Evolutionary conservation across 2,797 vertebrate species (phyloP).

Genomic region (Astyanax mexicanus): DNA sequence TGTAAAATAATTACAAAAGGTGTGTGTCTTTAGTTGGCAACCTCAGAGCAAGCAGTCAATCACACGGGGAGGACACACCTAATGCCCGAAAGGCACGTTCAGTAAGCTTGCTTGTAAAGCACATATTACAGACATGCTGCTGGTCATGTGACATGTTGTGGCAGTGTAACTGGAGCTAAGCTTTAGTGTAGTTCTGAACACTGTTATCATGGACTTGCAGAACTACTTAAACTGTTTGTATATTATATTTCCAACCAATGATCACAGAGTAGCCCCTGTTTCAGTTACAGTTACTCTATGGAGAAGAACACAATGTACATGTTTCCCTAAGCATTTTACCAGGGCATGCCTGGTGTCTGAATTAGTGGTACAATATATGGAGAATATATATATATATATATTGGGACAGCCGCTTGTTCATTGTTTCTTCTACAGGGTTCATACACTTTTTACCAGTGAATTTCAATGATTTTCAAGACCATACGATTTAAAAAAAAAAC

Average conservation of each 20-base stretch:
- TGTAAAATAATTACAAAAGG: too few relatives aligned
- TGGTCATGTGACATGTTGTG: background rate
- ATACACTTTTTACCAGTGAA: too few relatives aligned
- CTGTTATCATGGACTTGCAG: background rate
- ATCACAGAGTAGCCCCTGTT: background rate
- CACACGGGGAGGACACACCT: background rate
- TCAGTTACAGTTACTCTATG: too few relatives aligned
- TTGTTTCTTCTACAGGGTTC: too few relatives aligned
- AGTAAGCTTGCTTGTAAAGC: background rate
- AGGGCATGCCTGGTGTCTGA: too few relatives aligned
- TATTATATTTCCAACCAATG: background rate
- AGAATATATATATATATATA: too few relatives aligned
- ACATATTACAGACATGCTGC: constrained; percentile 1
- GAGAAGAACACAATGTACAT: too few relatives aligned
- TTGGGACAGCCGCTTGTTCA: too few relatives aligned
- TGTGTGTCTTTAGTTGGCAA: background rate
- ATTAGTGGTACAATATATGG: too few relatives aligned
- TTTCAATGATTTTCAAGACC: too few relatives aligned
- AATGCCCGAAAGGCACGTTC: background rate
- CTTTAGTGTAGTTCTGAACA: background rate
- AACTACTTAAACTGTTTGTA: background rate
- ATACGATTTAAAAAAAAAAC: too few relatives aligned
- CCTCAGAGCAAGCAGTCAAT: background rate
- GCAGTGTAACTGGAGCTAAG: background rate
- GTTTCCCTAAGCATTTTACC: too few relatives aligned